Percentiles rank a stretch among this genome's conserved stretches.
Evolutionary conservation across 2,797 vertebrate species (phyloP).

Genomic region (Otolemur crassicaudatus): DNA sequence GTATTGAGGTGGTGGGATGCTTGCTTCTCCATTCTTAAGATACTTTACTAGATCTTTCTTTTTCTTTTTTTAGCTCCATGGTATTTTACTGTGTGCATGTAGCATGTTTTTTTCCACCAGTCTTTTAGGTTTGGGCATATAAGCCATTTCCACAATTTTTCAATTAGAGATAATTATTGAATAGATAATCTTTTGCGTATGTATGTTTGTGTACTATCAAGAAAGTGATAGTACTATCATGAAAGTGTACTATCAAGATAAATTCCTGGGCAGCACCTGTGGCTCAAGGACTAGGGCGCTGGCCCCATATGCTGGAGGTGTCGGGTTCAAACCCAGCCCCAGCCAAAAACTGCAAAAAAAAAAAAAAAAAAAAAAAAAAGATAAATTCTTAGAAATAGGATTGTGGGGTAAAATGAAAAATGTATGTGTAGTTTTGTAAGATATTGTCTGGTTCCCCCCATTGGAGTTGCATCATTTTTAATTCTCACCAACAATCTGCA

Average conservation of each 20-base stretch:
- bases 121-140: not conserved
- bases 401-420: not conserved
- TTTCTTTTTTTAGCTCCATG: not conserved
- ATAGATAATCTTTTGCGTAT: not conserved
- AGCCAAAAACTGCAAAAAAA: too few relatives aligned
- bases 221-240: not conserved
- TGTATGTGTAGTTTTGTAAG: not conserved
- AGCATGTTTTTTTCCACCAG: not conserved
- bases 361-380: too few relatives aligned
- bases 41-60: not conserved
- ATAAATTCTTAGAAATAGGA: not conserved
- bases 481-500: not conserved
- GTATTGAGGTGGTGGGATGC: too few relatives aligned
- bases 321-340: too few relatives aligned
- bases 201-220: not conserved
- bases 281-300: too few relatives aligned
- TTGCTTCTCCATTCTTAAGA: too few relatives aligned
- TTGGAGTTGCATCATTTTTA: not conserved
- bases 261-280: not conserved
- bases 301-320: too few relatives aligned
- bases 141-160: not conserved
- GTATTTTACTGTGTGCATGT: not conserved
- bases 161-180: slow-evolving; percentile 18
- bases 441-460: not conserved
- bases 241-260: not conserved